Base-by-base conservation (phyloP, 1,140 invertebrate genomes). In the Eueides isabella region DNA sequence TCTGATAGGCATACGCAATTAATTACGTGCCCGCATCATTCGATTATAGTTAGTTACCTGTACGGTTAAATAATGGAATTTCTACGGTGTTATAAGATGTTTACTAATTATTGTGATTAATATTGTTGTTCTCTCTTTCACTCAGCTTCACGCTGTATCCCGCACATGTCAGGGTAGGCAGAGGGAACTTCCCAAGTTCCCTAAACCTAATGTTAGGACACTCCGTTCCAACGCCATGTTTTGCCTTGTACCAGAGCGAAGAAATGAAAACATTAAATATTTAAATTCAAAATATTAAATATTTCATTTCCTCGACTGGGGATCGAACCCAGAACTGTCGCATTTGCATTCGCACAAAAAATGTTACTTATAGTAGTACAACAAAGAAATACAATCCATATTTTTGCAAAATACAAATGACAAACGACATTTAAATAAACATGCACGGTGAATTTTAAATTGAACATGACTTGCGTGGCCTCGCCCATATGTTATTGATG, bases 21-120 rank as follows among this genome's bases (percentile, higher is more conserved):
- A 84, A 81, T 85, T 77, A 81, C 77, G 77, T 48, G 67, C 78
- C 82, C 80, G 80, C 82, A 84, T 85, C 74, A 80, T 66, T 76
- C 73, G 65, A 77, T 74, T 71, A 63, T 29, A 35, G 61, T 55
- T 63, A 62, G 72, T 69, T 67, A 77, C 72, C 72, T 74, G 76
- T 64, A 62, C 62, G 35, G 38, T 70, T 74, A 19, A 38, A 38
- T 38, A 12, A 38, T 38, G 35, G 11, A 2, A 12, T 11, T 38
- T 38, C 35, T 38, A 38, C 12, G 35, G 35, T 6, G 11, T 2
- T 38, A 12, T 2, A 12, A 11, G 35, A 9, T 38, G 35, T 38
- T 38, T 38, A 31, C 31, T 31, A 31, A 31, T 5, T 7, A 31
- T 31, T 7, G 31, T 31, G 3, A 31, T 31, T 31, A 31, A 7